phyloP scores from a whole-genome alignment of 2,113 vertebrate species.

The Cariama cristata region DNA sequence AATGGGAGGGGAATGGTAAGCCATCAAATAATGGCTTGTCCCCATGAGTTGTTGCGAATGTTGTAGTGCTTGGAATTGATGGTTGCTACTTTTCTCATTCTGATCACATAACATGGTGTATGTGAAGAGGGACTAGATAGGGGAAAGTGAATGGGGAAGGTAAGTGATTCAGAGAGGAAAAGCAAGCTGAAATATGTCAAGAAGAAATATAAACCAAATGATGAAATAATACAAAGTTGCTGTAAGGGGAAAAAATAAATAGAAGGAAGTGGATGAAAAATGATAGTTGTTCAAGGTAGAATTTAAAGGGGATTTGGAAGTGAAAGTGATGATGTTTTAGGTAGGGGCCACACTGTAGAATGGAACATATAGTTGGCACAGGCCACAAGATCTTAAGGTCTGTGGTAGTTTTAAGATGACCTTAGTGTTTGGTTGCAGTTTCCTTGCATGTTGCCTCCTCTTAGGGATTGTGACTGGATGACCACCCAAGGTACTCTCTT shows the following conservation, averaged over 20 bases:
- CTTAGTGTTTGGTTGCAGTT: not conserved
- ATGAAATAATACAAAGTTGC: not conserved
- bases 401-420: not conserved
- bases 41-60: not conserved
- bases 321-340: not conserved
- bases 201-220: not conserved
- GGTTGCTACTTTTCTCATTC: not conserved
- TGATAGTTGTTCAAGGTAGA: not conserved
- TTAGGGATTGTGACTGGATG: not conserved
- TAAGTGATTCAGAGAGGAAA: not conserved
- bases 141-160: not conserved
- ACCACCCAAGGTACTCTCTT: not conserved
- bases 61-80: not conserved
- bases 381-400: not conserved
- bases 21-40: not conserved
- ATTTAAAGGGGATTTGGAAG: not conserved
- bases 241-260: fast-evolving
- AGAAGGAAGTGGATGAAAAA: not conserved
- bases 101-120: not conserved
- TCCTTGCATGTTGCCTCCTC: not conserved
- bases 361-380: not conserved
- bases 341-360: not conserved
- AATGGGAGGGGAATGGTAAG: not conserved
- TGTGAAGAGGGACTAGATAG: not conserved
- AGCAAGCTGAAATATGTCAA: not conserved